Percentiles rank a stretch among this genome's conserved stretches.
These are phyloP conservation scores for Hypolimnas misippus DNA, from an alignment of 2,888 invertebrate genomes.

Conservation along the genomic window DNA sequence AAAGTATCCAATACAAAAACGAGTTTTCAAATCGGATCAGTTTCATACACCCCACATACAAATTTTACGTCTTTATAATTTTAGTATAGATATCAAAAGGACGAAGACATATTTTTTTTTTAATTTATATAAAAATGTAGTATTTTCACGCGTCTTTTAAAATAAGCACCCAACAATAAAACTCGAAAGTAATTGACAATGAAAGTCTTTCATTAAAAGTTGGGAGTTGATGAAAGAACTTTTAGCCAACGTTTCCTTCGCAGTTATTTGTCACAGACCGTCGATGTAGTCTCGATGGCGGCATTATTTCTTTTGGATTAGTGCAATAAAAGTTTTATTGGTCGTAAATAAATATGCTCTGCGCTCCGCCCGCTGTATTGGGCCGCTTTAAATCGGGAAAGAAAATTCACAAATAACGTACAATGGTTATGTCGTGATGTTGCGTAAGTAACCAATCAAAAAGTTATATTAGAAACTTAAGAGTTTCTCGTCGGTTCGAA, in stretches of 20 bases:
- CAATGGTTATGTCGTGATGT: neutral
- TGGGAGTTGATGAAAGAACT: slow-evolving; percentile 28
- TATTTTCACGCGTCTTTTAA: slow-evolving; percentile 6
- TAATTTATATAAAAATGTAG: neutral
- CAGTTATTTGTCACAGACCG: slow-evolving; percentile 32
- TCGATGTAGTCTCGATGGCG: slow-evolving; percentile 34
- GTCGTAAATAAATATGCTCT: slow-evolving; percentile 47
- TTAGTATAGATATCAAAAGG: too few relatives aligned
- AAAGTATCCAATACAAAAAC: too few relatives aligned
- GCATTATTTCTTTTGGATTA: slow-evolving; percentile 47
- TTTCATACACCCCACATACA: too few relatives aligned
- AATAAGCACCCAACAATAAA: slow-evolving; percentile 7
- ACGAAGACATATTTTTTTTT: neutral
- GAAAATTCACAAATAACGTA: neutral
- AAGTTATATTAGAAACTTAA: too few relatives aligned
- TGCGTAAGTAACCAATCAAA: neutral
- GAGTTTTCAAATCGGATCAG: too few relatives aligned
- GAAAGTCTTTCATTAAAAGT: slow-evolving; percentile 20
- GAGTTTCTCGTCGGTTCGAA: too few relatives aligned
- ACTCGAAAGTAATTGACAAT: slow-evolving; percentile 14
- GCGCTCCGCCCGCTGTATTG: slow-evolving; percentile 28
- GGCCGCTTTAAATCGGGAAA: slow-evolving; percentile 7
- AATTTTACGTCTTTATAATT: too few relatives aligned
- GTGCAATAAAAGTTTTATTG: slow-evolving; percentile 64
- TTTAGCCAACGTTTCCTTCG: neutral